Evolutionary conservation across 2,113 vertebrate species (phyloP).

Genomic region (Triplophysa dalaica): DNA sequence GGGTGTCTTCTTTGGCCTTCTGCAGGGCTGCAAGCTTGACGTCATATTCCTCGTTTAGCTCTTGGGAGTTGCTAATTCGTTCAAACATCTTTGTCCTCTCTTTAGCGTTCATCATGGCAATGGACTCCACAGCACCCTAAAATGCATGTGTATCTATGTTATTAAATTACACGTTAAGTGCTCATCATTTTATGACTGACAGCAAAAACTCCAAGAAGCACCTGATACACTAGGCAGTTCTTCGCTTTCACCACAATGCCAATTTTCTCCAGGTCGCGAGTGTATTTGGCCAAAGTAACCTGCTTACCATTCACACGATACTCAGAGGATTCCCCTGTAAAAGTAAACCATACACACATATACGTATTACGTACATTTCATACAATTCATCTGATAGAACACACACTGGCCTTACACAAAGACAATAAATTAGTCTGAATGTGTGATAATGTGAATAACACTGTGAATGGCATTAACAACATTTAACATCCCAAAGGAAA

Average conservation of each 20-base stretch:
- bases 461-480: too few relatives aligned
- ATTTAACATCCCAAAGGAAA: too few relatives aligned
- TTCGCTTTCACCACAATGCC: slow-evolving; percentile 86
- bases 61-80: slow-evolving; percentile 83
- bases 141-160: not conserved
- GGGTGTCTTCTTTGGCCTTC: slow-evolving; percentile 84
- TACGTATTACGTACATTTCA: not conserved
- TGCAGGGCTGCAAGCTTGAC: slow-evolving; percentile 78
- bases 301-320: slow-evolving; percentile 74
- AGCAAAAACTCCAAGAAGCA: slow-evolving; percentile 48
- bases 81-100: slow-evolving; percentile 92
- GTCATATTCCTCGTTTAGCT: slow-evolving; percentile 82
- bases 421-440: too few relatives aligned
- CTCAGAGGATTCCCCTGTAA: slow-evolving; percentile 79
- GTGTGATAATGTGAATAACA: too few relatives aligned
- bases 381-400: not conserved
- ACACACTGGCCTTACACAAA: not conserved
- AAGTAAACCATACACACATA: not conserved
- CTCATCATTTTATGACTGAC: slow-evolving; percentile 43
- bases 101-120: slow-evolving; percentile 88
- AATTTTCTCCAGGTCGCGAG: slow-evolving; percentile 80
- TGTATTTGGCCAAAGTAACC: slow-evolving; percentile 76
- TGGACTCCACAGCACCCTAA: slow-evolving; percentile 90
- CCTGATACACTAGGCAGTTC: slow-evolving; percentile 95
- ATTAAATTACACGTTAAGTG: not conserved